A percentile compares a stretch with the other conserved stretches of the same genome.
phyloP scores from a whole-genome alignment of 2,113 vertebrate genomes.

The Agelaius phoeniceus region DNA sequence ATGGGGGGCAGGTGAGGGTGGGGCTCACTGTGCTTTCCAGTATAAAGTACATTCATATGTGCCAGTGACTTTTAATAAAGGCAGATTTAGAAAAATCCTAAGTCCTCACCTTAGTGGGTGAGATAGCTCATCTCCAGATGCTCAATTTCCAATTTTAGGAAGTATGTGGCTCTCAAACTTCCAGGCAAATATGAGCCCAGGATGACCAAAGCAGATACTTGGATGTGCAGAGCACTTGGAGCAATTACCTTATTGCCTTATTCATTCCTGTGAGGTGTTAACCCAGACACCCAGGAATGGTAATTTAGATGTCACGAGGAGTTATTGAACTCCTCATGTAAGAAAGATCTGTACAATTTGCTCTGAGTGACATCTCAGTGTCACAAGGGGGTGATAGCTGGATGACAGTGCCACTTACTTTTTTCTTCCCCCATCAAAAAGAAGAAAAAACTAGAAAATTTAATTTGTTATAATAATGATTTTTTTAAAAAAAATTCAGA shows the following conservation, averaged over 20 bases:
- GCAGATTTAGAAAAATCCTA: neutral
- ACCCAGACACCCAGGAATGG: neutral
- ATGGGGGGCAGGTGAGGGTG: neutral
- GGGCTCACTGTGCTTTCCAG: neutral
- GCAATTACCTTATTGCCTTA: slow-evolving; percentile 15
- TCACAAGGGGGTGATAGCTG: slow-evolving; percentile 34
- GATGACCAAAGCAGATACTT: neutral
- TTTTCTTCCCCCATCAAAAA: neutral
- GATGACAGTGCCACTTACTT: slow-evolving; percentile 2
- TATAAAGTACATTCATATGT: neutral
- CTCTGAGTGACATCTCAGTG: slow-evolving; percentile 35
- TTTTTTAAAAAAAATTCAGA: neutral
- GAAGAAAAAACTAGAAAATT: neutral
- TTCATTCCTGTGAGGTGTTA: neutral
- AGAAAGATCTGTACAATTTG: slow-evolving; percentile 23
- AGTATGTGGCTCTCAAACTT: neutral
- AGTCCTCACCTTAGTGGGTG: neutral
- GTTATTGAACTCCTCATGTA: slow-evolving; percentile 38
- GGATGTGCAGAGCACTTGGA: neutral
- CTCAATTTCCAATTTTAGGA: neutral
- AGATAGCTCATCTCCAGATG: neutral
- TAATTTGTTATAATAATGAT: neutral
- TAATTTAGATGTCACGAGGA: slow-evolving; percentile 31
- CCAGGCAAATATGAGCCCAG: neutral
- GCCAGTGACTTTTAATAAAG: neutral